Conservation (phyloP, 2,113 vertebrate species). For the Typhlomys cinereus region DNA sequence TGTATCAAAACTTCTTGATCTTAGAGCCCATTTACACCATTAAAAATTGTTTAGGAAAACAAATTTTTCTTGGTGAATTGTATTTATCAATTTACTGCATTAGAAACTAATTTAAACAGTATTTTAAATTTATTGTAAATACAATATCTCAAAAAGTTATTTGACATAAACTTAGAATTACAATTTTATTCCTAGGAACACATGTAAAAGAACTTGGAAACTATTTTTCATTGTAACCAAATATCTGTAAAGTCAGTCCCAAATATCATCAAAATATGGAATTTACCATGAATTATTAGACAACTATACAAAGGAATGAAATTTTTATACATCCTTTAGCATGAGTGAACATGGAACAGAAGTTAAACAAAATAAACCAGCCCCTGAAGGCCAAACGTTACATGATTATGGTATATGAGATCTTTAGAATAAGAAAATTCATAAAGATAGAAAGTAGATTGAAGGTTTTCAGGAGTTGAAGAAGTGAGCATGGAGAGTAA, state of each 20-base stretch:
- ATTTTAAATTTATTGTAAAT: neutral
- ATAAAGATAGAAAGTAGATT: neutral
- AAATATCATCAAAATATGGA: neutral
- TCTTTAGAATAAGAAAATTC: neutral
- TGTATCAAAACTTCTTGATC: neutral
- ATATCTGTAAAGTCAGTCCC: neutral
- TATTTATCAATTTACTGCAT: too few species aligned
- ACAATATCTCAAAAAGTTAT: neutral
- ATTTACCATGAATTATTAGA: neutral
- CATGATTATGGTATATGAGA: neutral
- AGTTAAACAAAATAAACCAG: neutral
- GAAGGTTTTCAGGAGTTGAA: neutral
- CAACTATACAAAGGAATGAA: neutral
- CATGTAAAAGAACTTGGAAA: neutral
- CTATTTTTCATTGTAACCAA: neutral
- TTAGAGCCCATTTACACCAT: neutral
- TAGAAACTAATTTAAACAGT: neutral
- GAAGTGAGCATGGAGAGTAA: neutral
- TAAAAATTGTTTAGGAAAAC: neutral
- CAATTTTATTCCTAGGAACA: neutral
- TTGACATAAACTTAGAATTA: neutral
- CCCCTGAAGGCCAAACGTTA: neutral
- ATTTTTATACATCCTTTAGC: neutral
- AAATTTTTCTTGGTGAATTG: neutral
- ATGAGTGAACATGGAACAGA: neutral